Evolutionary conservation across 2,113 vertebrate species (phyloP), one percentile per base, ranked within the genome.

Genomic region (Oriolus oriolus): DNA sequence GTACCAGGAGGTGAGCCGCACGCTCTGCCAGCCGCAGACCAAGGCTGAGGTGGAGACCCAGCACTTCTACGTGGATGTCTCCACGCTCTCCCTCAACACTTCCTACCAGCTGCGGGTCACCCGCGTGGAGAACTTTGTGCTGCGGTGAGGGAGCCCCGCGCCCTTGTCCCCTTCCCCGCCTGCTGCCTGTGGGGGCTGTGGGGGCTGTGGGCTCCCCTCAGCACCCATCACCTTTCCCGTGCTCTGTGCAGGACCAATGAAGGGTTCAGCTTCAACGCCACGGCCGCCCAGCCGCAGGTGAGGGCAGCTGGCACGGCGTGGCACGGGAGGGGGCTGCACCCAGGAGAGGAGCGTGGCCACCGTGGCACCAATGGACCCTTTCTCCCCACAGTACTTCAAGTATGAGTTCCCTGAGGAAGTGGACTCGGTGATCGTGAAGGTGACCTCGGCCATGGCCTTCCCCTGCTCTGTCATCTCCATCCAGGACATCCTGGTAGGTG

Each of bases 401-500:
- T 99, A 99, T 5, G 97, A 98, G 95, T 99, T 99, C 87, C 98
- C 98, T 0, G 97, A 99, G 3, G 99, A 98, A 3, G 97, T 99
- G 95, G 99, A 99, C 93, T 99, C 99, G 0, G 99, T 99, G 89
- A 98, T 99, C 0, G 99, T 99, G 94, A 99, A 99, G 95, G 99
- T 99, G 96, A 99, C 98, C 82, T 99, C 99, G 2, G 97, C 97
- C 86, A 98, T 98, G 96, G 98, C 96, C 74, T 99, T 99, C 76
- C 99, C 99, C 84, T 99, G 99, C 97, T 99, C 99, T 0, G 99
- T 99, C 77, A 99, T 99, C 98, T 99, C 99, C 42, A 98, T 99
- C 93, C 99, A 99, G 94, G 99, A 99, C 96, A 98, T 99, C 74
- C 98, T 99, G 99, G 99, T 99, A 97, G 73, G 98, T 85, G 0